Evolutionary conservation across 2,797 vertebrate species (phyloP).

Genomic region (Melanogrammus aeglefinus): DNA sequence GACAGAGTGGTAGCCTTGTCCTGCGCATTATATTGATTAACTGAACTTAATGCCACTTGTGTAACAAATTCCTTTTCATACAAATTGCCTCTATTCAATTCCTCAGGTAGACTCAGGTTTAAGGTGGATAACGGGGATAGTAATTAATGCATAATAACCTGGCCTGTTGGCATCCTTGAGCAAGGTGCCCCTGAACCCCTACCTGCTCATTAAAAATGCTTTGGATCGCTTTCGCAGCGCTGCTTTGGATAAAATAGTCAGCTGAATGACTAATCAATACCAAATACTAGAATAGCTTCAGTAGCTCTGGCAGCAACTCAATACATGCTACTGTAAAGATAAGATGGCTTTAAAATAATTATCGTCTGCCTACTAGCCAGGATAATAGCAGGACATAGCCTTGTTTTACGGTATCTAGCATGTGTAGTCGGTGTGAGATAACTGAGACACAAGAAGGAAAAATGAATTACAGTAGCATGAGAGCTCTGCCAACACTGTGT

Average conservation of each 20-base stretch:
- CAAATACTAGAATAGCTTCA: background rate
- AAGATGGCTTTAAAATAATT: background rate
- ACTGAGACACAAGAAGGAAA: background rate
- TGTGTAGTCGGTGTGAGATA: constrained; percentile 5
- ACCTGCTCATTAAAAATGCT: background rate
- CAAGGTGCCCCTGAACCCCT: background rate
- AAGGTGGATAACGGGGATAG: background rate
- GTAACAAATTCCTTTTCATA: background rate
- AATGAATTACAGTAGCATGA: constrained; percentile 10
- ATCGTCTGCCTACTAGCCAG: background rate
- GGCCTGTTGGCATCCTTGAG: too few species aligned
- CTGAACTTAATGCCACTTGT: background rate
- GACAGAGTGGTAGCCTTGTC: constrained; percentile 15
- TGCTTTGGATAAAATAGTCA: background rate
- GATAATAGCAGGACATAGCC: background rate
- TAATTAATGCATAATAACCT: background rate
- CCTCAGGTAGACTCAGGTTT: background rate
- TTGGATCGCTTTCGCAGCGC: background rate
- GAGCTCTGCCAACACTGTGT: constrained; percentile 3
- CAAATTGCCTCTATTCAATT: background rate
- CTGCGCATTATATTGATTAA: background rate
- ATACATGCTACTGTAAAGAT: constrained; percentile 9
- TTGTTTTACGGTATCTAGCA: constrained; percentile 8
- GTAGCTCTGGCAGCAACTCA: background rate
- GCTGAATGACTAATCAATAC: background rate